Conservation (phyloP, 2,797 vertebrate species). For the Cyprinella venusta region DNA sequence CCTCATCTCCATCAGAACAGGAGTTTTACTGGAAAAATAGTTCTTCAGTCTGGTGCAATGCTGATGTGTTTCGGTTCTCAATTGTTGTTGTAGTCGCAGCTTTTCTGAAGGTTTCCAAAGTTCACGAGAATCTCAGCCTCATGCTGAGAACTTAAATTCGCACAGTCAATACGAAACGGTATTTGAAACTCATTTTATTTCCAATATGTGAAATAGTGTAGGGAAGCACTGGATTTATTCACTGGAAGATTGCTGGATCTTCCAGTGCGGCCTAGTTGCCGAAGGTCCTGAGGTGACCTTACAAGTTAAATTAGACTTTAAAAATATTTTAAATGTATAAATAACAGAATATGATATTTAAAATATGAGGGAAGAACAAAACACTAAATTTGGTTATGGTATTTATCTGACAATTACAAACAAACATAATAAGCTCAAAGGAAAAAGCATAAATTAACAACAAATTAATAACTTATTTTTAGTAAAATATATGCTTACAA, state of each 20-base stretch:
- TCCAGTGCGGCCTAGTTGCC: not conserved
- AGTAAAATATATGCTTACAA: not conserved
- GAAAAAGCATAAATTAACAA: not conserved
- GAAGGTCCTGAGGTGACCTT: not conserved
- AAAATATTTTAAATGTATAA: not conserved
- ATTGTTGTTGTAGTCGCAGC: not conserved
- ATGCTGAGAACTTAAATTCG: not conserved
- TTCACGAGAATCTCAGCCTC: not conserved
- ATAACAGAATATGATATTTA: not conserved
- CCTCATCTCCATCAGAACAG: not conserved
- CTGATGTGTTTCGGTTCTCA: not conserved
- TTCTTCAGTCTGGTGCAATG: not conserved
- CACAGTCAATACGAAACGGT: not conserved
- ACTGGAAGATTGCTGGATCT: not conserved
- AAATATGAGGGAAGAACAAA: not conserved
- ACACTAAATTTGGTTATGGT: not conserved
- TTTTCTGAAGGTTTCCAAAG: slow-evolving; percentile 13
- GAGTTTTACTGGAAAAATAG: not conserved
- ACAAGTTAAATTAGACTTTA: not conserved
- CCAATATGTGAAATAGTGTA: not conserved
- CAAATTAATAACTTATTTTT: not conserved
- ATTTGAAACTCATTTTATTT: slow-evolving; percentile 22
- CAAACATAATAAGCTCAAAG: not conserved
- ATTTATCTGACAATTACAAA: not conserved
- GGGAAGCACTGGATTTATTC: not conserved